These are phyloP conservation scores for Mesochorus sp. DNA, from an alignment of 2,888 invertebrate species.

Conservation along the genomic window DNA sequence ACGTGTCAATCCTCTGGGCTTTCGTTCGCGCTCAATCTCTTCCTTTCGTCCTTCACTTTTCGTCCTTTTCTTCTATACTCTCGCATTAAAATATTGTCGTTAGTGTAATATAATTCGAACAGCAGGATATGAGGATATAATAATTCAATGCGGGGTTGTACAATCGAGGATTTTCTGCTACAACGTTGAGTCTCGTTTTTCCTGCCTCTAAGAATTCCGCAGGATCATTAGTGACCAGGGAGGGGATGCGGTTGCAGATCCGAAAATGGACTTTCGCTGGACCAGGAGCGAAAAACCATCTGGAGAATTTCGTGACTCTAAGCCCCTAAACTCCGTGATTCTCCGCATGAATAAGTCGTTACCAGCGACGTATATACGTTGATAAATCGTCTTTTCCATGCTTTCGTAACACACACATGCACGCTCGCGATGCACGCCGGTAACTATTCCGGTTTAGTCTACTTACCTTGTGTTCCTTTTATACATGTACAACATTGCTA, in stretches of 20 bases:
- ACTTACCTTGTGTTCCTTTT: neutral
- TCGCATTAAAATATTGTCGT: neutral
- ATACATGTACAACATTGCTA: neutral
- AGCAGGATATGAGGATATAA: slow-evolving; percentile 1
- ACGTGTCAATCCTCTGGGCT: slow-evolving; percentile 16
- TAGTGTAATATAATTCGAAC: too few species aligned
- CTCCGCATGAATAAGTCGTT: slow-evolving; percentile 79
- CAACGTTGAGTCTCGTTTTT: neutral
- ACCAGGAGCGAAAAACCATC: slow-evolving; percentile 25
- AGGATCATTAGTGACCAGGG: slow-evolving; percentile 72
- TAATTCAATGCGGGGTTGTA: neutral
- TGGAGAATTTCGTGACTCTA: neutral
- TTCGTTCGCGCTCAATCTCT: slow-evolving; percentile 2
- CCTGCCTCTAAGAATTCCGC: slow-evolving; percentile 63
- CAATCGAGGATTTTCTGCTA: slow-evolving; percentile 42
- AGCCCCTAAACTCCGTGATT: slow-evolving; percentile 65
- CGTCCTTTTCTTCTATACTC: neutral
- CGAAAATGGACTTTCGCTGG: slow-evolving; percentile 41
- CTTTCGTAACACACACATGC: too few species aligned
- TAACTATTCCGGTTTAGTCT: neutral
- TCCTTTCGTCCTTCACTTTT: slow-evolving; percentile 13
- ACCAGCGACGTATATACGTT: slow-evolving; percentile 72
- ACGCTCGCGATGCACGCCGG: slow-evolving; percentile 5
- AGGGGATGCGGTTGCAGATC: too few species aligned
- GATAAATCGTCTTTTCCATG: slow-evolving; percentile 75